phyloP scores from a whole-genome alignment of 2,888 invertebrate genomes.

The Danaus chrysippus region DNA sequence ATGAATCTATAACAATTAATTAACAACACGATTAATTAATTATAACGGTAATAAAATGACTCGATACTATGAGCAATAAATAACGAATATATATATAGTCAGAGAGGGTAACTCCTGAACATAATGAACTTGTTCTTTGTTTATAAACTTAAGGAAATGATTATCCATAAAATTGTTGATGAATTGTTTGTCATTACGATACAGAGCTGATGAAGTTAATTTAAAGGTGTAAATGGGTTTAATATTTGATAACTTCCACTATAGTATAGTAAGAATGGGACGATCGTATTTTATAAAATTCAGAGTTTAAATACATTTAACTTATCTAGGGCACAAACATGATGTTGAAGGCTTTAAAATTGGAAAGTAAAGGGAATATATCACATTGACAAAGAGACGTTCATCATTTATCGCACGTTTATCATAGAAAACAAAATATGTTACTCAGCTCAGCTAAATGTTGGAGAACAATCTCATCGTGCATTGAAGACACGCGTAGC shows the following conservation, averaged over 20 bases:
- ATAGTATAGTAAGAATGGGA: no score
- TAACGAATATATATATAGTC: conserved; percentile 23
- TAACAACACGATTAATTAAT: neutral
- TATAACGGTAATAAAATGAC: neutral
- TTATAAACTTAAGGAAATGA: conserved; percentile 61
- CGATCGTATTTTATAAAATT: no score
- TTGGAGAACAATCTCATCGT: conserved; percentile 22
- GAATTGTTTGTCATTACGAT: conserved; percentile 31
- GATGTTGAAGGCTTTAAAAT: neutral
- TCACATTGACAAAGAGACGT: neutral
- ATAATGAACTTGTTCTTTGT: conserved; percentile 44
- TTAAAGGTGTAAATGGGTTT: neutral
- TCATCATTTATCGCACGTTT: neutral
- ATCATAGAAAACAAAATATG: conserved; percentile 10
- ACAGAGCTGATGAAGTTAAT: neutral
- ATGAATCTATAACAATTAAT: neutral
- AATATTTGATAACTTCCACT: no score
- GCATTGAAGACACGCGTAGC: conserved; percentile 27
- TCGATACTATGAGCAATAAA: conserved; percentile 31
- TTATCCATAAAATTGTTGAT: conserved; percentile 64
- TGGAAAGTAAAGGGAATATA: no score
- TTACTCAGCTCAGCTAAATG: conserved; percentile 13
- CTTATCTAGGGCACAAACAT: neutral
- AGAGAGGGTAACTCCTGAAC: neutral
- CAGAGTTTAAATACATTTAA: no score